Percentiles rank a stretch among this genome's conserved stretches.
These are phyloP conservation scores for Acleris holmiana DNA, from an alignment of 2,888 invertebrate species.

Conservation along the genomic window DNA sequence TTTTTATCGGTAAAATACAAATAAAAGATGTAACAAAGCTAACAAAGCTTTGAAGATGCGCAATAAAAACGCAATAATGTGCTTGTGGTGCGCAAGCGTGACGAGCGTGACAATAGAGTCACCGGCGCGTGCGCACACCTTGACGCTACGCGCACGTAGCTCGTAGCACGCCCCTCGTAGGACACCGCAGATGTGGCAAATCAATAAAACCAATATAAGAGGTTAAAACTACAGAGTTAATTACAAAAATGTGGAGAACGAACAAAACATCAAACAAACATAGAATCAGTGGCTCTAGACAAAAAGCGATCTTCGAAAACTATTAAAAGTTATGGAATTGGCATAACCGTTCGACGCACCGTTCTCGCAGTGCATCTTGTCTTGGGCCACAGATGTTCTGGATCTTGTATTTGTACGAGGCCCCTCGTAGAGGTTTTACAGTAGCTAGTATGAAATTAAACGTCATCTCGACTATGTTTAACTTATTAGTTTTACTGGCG, in stretches of 20 bases:
- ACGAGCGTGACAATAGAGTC: constrained; percentile 72
- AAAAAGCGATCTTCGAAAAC: too few species aligned
- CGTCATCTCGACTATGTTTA: not conserved
- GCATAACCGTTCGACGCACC: too few species aligned
- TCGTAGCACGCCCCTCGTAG: constrained; percentile 31
- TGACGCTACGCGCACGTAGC: constrained; percentile 52
- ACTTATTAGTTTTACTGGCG: not conserved
- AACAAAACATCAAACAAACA: too few species aligned
- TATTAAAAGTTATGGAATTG: too few species aligned
- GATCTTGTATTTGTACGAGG: too few species aligned
- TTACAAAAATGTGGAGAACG: too few species aligned
- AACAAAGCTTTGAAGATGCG: constrained; percentile 81
- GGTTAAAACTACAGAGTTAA: not conserved
- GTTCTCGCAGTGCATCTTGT: too few species aligned
- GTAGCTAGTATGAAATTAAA: too few species aligned
- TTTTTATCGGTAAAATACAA: constrained; percentile 73
- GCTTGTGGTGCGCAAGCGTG: constrained; percentile 69
- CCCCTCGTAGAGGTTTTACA: too few species aligned
- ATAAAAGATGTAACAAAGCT: constrained; percentile 70
- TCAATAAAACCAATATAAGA: not conserved
- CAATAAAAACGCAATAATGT: constrained; percentile 81
- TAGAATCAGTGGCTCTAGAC: too few species aligned
- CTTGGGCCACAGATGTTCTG: too few species aligned
- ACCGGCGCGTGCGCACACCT: constrained; percentile 72
- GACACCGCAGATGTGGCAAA: constrained; percentile 17